Conservation (phyloP, 2,113 vertebrate genomes). For the Tauraco erythrolophus region DNA sequence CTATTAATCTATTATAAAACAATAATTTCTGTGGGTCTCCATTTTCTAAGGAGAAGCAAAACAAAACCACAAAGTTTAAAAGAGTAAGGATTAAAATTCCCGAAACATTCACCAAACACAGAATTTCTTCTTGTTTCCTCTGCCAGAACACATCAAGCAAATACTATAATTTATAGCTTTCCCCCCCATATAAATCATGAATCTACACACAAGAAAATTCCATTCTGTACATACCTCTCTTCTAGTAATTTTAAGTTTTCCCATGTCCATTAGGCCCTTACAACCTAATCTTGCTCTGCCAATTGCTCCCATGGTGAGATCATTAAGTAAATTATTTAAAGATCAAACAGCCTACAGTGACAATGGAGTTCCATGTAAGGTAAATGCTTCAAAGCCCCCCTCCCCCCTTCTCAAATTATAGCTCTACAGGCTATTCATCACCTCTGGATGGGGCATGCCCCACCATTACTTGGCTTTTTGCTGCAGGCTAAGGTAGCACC, state of each 20-base stretch:
- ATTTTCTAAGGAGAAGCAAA: conserved; percentile 4
- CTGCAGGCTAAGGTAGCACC: conserved; percentile 98
- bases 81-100: conserved; percentile 27
- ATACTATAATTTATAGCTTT: conserved; percentile 39
- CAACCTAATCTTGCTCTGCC: conserved; percentile 96
- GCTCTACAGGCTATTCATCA: conserved; percentile 90
- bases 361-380: conserved; percentile 98
- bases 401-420: conserved; percentile 91
- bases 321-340: conserved; percentile 99
- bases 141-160: conserved; percentile 41
- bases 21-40: not conserved
- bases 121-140: conserved; percentile 35
- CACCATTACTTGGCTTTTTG: conserved; percentile 94
- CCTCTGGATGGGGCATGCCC: conserved; percentile 90
- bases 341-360: conserved; percentile 99
- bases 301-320: conserved; percentile 99
- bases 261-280: conserved; percentile 97
- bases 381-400: conserved; percentile 94
- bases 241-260: conserved; percentile 87
- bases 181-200: conserved; percentile 42
- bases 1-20: conserved; percentile 65
- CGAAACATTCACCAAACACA: not conserved
- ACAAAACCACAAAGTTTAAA: conserved; percentile 35
- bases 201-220: conserved; percentile 51
- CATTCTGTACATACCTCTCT: conserved; percentile 73